Evolutionary conservation across 2,888 invertebrate species (phyloP), one percentile per base, ranked within the genome.

Genomic region (Scaeva pyrastri): DNA sequence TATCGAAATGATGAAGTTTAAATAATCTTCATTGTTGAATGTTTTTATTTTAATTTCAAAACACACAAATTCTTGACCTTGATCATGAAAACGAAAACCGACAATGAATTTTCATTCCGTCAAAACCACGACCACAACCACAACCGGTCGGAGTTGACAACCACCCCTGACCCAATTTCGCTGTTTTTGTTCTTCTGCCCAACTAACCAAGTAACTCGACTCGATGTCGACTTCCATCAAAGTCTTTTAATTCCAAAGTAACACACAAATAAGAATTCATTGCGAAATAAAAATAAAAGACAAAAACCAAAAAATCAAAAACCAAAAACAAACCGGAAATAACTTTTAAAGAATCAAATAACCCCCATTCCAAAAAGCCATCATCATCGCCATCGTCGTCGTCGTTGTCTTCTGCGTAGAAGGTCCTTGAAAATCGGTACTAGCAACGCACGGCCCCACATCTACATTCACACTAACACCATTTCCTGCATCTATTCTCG

Each of bases 401-500:
- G 52, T 36, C 11, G n/a, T n/a, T n/a, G n/a, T n/a, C n/a, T n/a
- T n/a, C n/a, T n/a, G n/a, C n/a, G n/a, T n/a, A 55, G n/a, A 55
- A 74, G 31, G 14, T 77, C 86, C 86, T 86, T 86, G 86, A 86
- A 86, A 74, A 26, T 77, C 74, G 26, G 56, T 76, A 73, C 52
- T 50, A 21, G n/a, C 55, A 2, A 23, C 41, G 23, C 58, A 73
- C 45, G 26, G 14, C 14, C 19, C 19, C 19, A 48, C 36, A n/a
- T 11, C n/a, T n/a, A n/a, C n/a, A n/a, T n/a, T n/a, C 43, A 50
- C 6, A 7, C 8, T 31, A 31, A 7, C 5, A 1, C 68, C 64
- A 86, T 86, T 86, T 86, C 86, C 86, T 82, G 50, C 71, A 82
- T 70, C 62, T 70, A 74, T 78, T 86, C 86, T 82, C 74, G 64